Evolutionary conservation across 2,113 vertebrate genomes (phyloP), one percentile per base, ranked within the genome.

Genomic region (Upupa epops): DNA sequence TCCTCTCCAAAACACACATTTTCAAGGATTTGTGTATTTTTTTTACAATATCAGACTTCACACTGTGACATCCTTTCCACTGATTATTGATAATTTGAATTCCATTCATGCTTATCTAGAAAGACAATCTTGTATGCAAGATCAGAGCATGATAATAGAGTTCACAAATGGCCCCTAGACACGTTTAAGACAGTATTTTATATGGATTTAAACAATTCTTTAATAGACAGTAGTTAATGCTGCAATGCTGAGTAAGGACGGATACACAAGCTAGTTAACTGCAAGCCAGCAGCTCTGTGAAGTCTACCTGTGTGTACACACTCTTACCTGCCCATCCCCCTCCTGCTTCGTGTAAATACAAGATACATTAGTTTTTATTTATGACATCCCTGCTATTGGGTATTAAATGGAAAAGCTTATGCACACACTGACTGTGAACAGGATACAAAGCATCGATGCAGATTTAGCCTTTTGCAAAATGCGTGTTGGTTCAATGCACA

Each of bases 1-100:
- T 95, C 90, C 95, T 83, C 90, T 91, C 82, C 94, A 95, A 95
- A 92, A 86, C 37, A 68, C 46, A 48, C 17, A 8, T 48, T 18
- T 95, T 64, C 60, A 60, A 87, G 76, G 83, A 88, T 61, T 79
- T 93, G 54, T 40, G 6, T 51, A 56, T 88, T 92, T 93, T 94
- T 90, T 94, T 59, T 40, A 75, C 76, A 69, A 54, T 83, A 92
- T 74, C 90, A 90, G 73, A 75, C 49, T 81, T 88, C 0, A 0
- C 73, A 78, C 91, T 68, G 90, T 88, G 83, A 95, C 69, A 91
- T 80, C 92, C 65, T 54, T 91, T 85, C 59, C 51, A 93, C 74
- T 26, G 85, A 92, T 89, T 83, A 91, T 60, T 83, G 75, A 91
- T 71, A 91, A 90, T 89, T 29, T 89, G 34, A 95, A 74, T 34